Evolutionary conservation across 1,140 invertebrate species (phyloP).

Genomic region (roundworm (Caenorhabditis elegans)): DNA sequence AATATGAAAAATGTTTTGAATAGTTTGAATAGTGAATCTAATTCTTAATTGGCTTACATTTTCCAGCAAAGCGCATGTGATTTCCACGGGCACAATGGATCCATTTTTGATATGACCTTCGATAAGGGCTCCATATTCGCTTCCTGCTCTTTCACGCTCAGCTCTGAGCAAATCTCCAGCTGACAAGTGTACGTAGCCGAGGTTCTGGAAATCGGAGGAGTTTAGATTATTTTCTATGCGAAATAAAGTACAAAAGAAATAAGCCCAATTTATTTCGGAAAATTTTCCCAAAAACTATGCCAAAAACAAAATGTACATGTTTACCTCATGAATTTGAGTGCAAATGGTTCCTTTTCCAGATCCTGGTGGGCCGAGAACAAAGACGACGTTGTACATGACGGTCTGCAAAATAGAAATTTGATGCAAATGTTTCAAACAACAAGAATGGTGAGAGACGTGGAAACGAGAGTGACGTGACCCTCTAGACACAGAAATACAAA

Average conservation of each 20-base stretch:
- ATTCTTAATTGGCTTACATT: slow-evolving; percentile 65
- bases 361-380: slow-evolving; percentile 94
- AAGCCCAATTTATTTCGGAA: too few species aligned
- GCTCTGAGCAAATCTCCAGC: slow-evolving; percentile 92
- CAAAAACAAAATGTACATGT: too few species aligned
- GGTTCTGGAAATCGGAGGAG: slow-evolving; percentile 71
- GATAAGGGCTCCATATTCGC: slow-evolving; percentile 87
- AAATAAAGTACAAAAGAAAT: too few species aligned
- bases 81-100: slow-evolving; percentile 96
- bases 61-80: slow-evolving; percentile 89
- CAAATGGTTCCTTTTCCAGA: slow-evolving; percentile 98
- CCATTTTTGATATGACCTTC: slow-evolving; percentile 89
- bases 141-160: slow-evolving; percentile 81
- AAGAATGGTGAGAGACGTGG: background rate
- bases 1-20: background rate
- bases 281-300: background rate
- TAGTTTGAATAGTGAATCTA: too few species aligned
- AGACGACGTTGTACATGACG: slow-evolving; percentile 78
- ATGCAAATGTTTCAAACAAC: background rate
- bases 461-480: background rate
- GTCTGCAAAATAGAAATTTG: background rate
- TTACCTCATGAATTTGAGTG: slow-evolving; percentile 79
- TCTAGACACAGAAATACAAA: background rate
- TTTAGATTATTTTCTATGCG: too few species aligned
- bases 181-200: slow-evolving; percentile 89